Conservation (phyloP, 2,888 invertebrate genomes). For the Mesorhabditis spiculigera region DNA sequence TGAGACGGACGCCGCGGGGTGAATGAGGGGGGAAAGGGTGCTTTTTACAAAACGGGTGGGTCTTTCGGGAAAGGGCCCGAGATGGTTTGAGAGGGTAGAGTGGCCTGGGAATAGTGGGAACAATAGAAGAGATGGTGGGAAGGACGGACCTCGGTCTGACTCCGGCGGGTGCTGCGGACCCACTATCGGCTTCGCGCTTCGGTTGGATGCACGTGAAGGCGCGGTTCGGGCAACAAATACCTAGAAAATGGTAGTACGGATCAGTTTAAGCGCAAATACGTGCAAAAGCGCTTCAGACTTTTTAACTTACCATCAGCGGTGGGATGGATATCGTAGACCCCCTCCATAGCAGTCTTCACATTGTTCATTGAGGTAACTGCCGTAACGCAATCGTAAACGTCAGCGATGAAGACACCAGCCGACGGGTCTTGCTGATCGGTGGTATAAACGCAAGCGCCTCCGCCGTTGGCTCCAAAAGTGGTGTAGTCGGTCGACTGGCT, state of each 20-base stretch:
- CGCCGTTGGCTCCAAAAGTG: constrained; percentile 53
- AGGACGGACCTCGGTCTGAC: constrained; percentile 35
- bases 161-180: constrained; percentile 55
- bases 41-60: too few relatives aligned
- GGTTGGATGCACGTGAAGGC: constrained; percentile 57
- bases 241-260: background rate
- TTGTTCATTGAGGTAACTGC: constrained; percentile 49
- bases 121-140: too few relatives aligned
- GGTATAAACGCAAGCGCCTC: constrained; percentile 40
- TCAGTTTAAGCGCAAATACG: too few relatives aligned
- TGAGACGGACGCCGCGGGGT: too few relatives aligned
- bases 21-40: too few relatives aligned
- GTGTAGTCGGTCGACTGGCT: constrained; percentile 52
- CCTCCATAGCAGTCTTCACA: constrained; percentile 57
- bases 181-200: constrained; percentile 54
- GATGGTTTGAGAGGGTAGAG: too few relatives aligned
- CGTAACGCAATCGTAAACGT: constrained; percentile 54
- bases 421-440: constrained; percentile 30
- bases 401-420: constrained; percentile 54
- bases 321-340: constrained; percentile 54
- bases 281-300: background rate
- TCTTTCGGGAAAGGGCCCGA: too few relatives aligned
- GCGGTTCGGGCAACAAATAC: constrained; percentile 55
- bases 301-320: constrained; percentile 37
- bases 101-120: too few relatives aligned